phyloP scores from a whole-genome alignment of 2,797 vertebrate genomes.

The Echiichthys vipera region DNA sequence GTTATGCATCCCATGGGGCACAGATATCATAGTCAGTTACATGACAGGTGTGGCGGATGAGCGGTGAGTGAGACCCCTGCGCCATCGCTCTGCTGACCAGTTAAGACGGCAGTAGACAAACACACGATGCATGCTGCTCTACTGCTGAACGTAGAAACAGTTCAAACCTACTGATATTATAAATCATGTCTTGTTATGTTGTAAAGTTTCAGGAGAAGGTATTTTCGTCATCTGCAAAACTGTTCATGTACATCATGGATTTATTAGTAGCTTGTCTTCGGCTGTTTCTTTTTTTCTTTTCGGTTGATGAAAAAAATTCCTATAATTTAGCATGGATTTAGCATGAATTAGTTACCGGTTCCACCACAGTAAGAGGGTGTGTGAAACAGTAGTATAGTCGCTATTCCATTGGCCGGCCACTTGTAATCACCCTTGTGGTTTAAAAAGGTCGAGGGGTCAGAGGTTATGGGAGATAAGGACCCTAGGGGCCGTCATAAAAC shows the following conservation, averaged over 20 bases:
- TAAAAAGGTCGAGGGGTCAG: constrained; percentile 77
- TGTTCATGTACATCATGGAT: neutral
- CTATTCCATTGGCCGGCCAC: constrained; percentile 57
- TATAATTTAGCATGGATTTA: neutral
- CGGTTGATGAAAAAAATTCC: neutral
- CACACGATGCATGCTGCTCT: neutral
- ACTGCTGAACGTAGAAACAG: neutral
- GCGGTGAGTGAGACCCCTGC: constrained; percentile 56
- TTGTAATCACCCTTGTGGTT: constrained; percentile 81
- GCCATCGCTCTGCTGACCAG: constrained; percentile 61
- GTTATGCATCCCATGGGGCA: constrained; percentile 61
- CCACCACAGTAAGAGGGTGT: constrained; percentile 15
- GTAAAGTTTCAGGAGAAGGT: neutral
- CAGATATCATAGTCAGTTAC: constrained; percentile 66
- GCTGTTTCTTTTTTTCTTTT: neutral
- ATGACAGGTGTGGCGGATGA: constrained; percentile 70
- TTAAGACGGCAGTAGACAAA: constrained; percentile 21
- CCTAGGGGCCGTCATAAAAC: constrained; percentile 78
- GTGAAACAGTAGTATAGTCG: constrained; percentile 46
- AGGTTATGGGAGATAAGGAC: constrained; percentile 79
- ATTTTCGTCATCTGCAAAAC: neutral
- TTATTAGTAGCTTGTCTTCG: neutral
- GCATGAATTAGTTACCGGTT: neutral
- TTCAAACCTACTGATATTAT: constrained; percentile 2
- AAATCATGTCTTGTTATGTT: neutral